Conservation (phyloP, 2,888 invertebrate species). For the Cyrtodaria siliqua region DNA sequence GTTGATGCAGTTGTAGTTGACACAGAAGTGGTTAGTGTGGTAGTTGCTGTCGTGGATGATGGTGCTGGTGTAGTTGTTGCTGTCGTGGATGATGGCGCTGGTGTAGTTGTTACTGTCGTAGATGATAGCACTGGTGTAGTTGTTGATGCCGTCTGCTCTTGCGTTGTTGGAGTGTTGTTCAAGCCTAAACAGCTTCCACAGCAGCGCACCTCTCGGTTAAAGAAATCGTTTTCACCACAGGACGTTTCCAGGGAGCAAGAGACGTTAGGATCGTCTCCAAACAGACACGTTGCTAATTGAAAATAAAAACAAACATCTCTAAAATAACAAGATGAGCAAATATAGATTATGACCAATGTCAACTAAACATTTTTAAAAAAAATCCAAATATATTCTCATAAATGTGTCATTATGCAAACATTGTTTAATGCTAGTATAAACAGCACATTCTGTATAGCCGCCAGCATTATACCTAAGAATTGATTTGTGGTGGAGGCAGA, state of each 20-base stretch:
- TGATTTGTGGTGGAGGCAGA: too few species aligned
- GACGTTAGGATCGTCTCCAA: conserved; percentile 52
- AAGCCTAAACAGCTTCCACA: conserved; percentile 42
- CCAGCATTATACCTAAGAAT: too few species aligned
- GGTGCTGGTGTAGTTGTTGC: not conserved
- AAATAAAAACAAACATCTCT: too few species aligned
- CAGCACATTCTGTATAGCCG: too few species aligned
- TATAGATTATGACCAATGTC: too few species aligned
- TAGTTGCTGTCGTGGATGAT: not conserved
- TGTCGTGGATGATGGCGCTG: conserved; percentile 1
- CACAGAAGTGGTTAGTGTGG: not conserved
- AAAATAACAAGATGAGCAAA: too few species aligned
- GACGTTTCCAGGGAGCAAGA: conserved; percentile 25
- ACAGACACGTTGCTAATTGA: conserved; percentile 50
- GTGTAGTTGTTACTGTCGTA: not conserved
- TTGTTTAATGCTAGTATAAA: too few species aligned
- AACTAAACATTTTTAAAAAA: too few species aligned
- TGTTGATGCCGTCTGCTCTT: conserved; percentile 4
- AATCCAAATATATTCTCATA: too few species aligned
- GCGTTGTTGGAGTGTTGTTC: conserved; percentile 8
- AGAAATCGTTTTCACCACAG: conserved; percentile 29
- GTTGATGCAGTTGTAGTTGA: conserved; percentile 3
- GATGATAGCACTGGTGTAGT: not conserved
- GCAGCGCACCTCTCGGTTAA: conserved; percentile 32
- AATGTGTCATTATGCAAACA: too few species aligned